phyloP scores from a whole-genome alignment of 2,113 vertebrate genomes.

The Origma solitaria region DNA sequence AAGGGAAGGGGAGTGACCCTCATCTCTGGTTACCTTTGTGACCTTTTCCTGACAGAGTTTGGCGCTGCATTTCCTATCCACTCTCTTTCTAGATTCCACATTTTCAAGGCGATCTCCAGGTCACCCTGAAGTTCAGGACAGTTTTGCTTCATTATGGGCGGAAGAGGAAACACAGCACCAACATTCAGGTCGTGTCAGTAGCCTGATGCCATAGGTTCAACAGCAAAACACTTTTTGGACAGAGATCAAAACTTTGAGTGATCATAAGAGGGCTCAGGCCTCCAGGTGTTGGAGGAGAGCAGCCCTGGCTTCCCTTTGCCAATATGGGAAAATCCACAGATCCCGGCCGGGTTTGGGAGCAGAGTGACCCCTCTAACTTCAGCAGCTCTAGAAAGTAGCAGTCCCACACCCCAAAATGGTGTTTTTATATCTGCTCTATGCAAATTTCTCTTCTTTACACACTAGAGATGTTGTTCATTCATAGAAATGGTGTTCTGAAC shows the following conservation, averaged over 20 bases:
- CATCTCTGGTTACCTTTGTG: not conserved
- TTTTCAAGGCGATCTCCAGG: not conserved
- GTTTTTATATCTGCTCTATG: not conserved
- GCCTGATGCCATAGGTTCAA: not conserved
- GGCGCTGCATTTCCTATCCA: not conserved
- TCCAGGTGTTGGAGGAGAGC: not conserved
- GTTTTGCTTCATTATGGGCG: not conserved
- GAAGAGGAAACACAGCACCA: not conserved
- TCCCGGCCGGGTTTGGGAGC: not conserved
- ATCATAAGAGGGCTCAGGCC: not conserved
- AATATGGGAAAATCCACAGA: not conserved
- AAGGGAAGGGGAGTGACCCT: not conserved
- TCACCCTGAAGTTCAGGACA: not conserved
- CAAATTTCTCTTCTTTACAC: not conserved
- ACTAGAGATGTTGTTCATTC: not conserved
- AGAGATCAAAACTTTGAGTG: not conserved
- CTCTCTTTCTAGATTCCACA: not conserved
- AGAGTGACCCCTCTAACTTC: not conserved
- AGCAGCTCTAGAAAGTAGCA: not conserved
- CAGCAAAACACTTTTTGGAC: not conserved
- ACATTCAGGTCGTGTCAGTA: not conserved
- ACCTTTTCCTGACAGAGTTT: not conserved
- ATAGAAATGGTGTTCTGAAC: not conserved
- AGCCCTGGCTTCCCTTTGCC: not conserved
- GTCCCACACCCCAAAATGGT: not conserved